phyloP scores from a whole-genome alignment of 2,113 vertebrate species.

The Pelvicachromis taeniatus region DNA sequence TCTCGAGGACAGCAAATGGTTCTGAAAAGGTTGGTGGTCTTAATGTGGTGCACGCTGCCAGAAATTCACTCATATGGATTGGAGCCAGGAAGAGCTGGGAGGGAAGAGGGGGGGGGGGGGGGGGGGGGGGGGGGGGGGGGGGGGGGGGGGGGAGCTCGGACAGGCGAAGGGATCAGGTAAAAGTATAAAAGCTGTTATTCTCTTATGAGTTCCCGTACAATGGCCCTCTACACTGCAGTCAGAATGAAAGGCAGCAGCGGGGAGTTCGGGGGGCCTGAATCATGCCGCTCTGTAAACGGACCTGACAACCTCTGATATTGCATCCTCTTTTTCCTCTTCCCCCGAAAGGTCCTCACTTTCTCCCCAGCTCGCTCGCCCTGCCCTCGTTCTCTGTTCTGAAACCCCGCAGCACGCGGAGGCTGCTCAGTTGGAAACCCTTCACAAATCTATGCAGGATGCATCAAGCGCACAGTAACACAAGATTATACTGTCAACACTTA shows the following conservation, averaged over 20 bases:
- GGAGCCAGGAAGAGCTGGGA: background rate
- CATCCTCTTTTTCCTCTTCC: constrained; percentile 24
- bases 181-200: constrained; percentile 37
- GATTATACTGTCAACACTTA: background rate
- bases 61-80: background rate
- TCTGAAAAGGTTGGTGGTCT: background rate
- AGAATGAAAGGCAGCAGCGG: constrained; percentile 55
- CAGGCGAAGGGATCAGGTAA: constrained; percentile 36
- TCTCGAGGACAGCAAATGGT: background rate
- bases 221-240: constrained; percentile 44
- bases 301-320: constrained; percentile 58
- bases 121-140: background rate
- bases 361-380: background rate
- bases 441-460: background rate
- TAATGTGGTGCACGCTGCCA: background rate
- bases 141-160: background rate
- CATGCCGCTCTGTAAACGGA: constrained; percentile 49
- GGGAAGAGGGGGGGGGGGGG: background rate
- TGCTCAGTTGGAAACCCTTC: background rate
- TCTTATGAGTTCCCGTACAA: constrained; percentile 33
- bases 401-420: background rate
- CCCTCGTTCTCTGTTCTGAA: background rate
- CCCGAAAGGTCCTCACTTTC: background rate
- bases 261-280: constrained; percentile 46
- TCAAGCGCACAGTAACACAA: background rate